Base-by-base conservation (phyloP, 2,888 invertebrate species). In the Tinea pellionella region DNA sequence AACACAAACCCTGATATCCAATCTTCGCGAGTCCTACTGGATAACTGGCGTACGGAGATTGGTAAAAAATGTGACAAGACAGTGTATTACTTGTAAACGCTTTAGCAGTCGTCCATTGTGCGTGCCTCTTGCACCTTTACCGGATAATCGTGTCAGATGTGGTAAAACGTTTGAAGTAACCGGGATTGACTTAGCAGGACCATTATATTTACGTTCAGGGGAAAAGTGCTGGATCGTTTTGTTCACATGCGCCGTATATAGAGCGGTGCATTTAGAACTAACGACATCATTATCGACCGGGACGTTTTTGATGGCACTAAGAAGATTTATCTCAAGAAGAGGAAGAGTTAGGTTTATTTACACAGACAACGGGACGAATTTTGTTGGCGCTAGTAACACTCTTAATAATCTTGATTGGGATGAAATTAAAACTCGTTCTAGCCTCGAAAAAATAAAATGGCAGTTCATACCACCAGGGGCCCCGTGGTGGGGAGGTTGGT, bases 401-500 rank as follows among this genome's bases (percentile, higher is more conserved):
- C 37, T 61, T 19, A 47, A 55, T 4, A 9, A 11, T 1, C 1
- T 59, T 16, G 37, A 58, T 24, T 19, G 58, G 19, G 59, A 59
- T 29, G 16, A 42, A 53, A 7, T 41, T 15, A 3, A 13, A 53
- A 12, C 15, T 2, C 6, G 9, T 11, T 53, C 53, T 53, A 15
- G 12, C 16, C 7, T 53, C 24, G 16, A 16, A 16, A 13, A 12
- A 18, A 53, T 53, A 37, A 29, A 57, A 18, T 70, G 73, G 72
- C 61, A 63, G 12, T 80, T 78, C 62, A 80, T 73, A 56, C 71
- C 75, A 4, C 76, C 75, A 2, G 63, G 67, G 0, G 72, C 77
- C 2, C 65, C 78, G 1, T 83, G 81, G 79, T 74, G 74, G 75
- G 78, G 79, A 58, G 79, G 81, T 42, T 75, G 71, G 63, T 84